Base-by-base conservation (phyloP, 2,113 vertebrate genomes). In the Protobothrops flavoviridis region DNA sequence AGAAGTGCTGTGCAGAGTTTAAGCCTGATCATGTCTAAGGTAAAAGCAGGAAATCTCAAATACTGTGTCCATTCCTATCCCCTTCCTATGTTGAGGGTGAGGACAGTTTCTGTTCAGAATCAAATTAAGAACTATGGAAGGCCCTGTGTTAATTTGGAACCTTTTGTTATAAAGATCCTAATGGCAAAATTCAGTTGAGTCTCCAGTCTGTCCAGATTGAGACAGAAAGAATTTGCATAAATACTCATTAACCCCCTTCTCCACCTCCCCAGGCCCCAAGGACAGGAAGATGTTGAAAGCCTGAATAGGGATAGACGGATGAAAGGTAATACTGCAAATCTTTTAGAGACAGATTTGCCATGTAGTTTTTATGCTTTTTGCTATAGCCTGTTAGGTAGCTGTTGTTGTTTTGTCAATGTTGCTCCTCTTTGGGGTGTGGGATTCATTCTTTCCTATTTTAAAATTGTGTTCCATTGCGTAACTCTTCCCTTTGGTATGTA, bases 381-480 rank as follows among this genome's bases (percentile, higher is more conserved):
- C 57, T 91, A 11, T 0, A 64, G 13, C 92, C 94, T 94, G 3
- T 45, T 64, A 69, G 13, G 21, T 26, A 20, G 6, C 12, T 52
- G 59, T 52, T 29, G 6, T 64, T 55, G 13, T 53, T 11, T 45
- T 15, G 29, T 53, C 43, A 89, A 29, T 50, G 64, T 26, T 88
- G 59, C 43, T 92, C 92, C 91, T 64, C 59, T 57, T 59, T n/a
- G 88, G 56, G n/a, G 33, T 93, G 50, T 93, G 61, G 50, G 93
- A 94, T 97, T 87, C 39, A 57, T 57, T 48, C 91, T 81, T 92
- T 85, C 87, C 13, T n/a, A 90, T 85, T 94, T 95, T 93, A 89
- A 95, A 94, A 69, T 56, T 85, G 92, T 90, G 93, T 93, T 33
- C 0, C 0, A 26, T 96, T 96, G 93, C n/a, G 52, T 92, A 96